Conservation (phyloP, 2,888 invertebrate species). For the Chrysodeixis includens region DNA sequence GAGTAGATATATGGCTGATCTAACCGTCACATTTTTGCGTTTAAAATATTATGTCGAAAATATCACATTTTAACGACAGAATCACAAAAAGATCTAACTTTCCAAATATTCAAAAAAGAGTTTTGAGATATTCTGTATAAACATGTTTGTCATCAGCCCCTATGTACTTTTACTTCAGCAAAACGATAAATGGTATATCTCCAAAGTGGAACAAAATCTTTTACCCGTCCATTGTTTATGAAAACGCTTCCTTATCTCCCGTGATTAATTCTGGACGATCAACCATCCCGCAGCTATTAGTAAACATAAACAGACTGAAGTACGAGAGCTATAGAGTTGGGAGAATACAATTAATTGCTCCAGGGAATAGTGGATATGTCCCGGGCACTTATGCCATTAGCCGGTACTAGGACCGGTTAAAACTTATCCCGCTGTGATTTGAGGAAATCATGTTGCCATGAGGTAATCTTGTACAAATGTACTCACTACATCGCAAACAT, state of each 20-base stretch:
- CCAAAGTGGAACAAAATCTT: neutral
- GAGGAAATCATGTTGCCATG: slow-evolving; percentile 24
- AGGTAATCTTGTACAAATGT: neutral
- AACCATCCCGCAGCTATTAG: slow-evolving; percentile 6
- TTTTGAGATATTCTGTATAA: too few relatives aligned
- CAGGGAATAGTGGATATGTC: slow-evolving; percentile 44
- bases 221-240: neutral
- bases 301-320: slow-evolving; percentile 24
- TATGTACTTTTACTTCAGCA: too few relatives aligned
- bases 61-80: too few relatives aligned
- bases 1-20: too few relatives aligned
- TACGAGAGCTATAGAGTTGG: slow-evolving; percentile 13
- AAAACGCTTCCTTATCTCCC: neutral
- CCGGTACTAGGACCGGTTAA: slow-evolving; percentile 27
- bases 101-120: too few relatives aligned
- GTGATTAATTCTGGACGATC: slow-evolving; percentile 1
- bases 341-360: slow-evolving; percentile 43
- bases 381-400: slow-evolving; percentile 50
- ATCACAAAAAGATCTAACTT: too few relatives aligned
- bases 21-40: too few relatives aligned
- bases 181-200: neutral
- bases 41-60: too few relatives aligned
- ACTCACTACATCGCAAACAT: neutral
- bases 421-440: slow-evolving; percentile 39
- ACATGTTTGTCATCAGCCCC: too few relatives aligned